These are phyloP conservation scores for Tokudaia muenninki DNA, from an alignment of 2,797 vertebrate genomes.

Conservation along the genomic window DNA sequence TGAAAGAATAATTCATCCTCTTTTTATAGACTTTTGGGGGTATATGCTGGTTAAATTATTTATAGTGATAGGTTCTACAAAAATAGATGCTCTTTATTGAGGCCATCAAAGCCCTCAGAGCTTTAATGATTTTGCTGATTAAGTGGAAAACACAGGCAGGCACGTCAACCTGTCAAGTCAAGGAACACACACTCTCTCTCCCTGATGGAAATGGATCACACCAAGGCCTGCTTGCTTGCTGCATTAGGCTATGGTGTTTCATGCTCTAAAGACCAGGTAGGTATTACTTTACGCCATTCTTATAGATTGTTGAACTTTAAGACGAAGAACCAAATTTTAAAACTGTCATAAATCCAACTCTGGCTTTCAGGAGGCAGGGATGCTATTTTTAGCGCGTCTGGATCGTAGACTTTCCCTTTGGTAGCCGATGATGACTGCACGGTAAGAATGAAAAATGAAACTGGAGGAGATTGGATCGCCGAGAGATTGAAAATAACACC, in stretches of 20 bases:
- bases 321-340: conserved; percentile 80
- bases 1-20: conserved; percentile 64
- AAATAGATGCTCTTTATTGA: conserved; percentile 79
- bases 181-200: conserved; percentile 69
- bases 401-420: conserved; percentile 81
- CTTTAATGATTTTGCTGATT: conserved; percentile 83
- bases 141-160: conserved; percentile 76
- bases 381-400: conserved; percentile 83
- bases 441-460: conserved; percentile 86
- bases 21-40: conserved; percentile 62
- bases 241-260: conserved; percentile 55
- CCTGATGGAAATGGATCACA: conserved; percentile 73
- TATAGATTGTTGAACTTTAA: conserved; percentile 80
- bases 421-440: conserved; percentile 82
- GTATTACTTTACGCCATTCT: conserved; percentile 74
- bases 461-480: conserved; percentile 80
- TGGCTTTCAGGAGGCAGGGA: conserved; percentile 82
- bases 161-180: conserved; percentile 73
- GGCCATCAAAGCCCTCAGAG: conserved; percentile 72
- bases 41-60: conserved; percentile 78
- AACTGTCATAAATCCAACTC: conserved; percentile 84
- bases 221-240: conserved; percentile 19
- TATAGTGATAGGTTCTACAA: conserved; percentile 74
- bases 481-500: conserved; percentile 83
- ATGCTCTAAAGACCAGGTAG: conserved; percentile 78